These are phyloP conservation scores for Heliothis peltigera DNA, from an alignment of 2,888 invertebrate genomes.

Conservation along the genomic window DNA sequence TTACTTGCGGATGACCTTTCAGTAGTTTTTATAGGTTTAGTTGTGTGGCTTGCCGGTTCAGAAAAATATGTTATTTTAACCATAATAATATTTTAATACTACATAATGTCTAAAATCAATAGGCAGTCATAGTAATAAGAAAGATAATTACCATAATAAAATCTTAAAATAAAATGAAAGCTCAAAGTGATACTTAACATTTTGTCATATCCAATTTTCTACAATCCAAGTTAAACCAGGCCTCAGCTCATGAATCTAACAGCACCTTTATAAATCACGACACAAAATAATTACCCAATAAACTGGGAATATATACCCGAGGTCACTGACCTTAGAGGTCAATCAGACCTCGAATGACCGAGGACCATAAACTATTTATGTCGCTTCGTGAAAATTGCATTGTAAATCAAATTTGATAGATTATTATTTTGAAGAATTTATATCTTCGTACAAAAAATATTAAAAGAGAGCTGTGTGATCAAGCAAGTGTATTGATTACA, in stretches of 20 bases:
- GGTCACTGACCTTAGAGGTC: constrained; percentile 58
- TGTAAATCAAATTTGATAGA: constrained; percentile 53
- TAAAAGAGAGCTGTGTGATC: background rate
- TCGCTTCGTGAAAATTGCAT: constrained; percentile 38
- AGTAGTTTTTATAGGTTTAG: no score
- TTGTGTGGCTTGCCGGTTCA: no score
- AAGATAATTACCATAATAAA: background rate
- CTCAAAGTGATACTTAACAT: no score
- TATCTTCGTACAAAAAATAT: background rate
- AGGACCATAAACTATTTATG: constrained; percentile 36
- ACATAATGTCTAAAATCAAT: no score
- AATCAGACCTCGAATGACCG: constrained; percentile 40
- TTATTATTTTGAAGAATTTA: constrained; percentile 12
- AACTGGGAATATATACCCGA: constrained; percentile 64
- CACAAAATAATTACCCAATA: constrained; percentile 72
- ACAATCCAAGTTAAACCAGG: constrained; percentile 54
- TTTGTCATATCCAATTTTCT: constrained; percentile 46
- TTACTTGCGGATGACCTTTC: no score
- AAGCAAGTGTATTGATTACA: no score
- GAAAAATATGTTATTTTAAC: no score
- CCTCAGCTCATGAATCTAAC: constrained; percentile 65
- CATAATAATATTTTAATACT: no score
- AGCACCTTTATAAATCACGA: constrained; percentile 71
- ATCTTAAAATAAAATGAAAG: background rate
- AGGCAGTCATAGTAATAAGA: no score